Percentiles rank a stretch among this genome's conserved stretches.
Conservation (phyloP, 2,113 vertebrate genomes). For the Corydoras sp. region DNA sequence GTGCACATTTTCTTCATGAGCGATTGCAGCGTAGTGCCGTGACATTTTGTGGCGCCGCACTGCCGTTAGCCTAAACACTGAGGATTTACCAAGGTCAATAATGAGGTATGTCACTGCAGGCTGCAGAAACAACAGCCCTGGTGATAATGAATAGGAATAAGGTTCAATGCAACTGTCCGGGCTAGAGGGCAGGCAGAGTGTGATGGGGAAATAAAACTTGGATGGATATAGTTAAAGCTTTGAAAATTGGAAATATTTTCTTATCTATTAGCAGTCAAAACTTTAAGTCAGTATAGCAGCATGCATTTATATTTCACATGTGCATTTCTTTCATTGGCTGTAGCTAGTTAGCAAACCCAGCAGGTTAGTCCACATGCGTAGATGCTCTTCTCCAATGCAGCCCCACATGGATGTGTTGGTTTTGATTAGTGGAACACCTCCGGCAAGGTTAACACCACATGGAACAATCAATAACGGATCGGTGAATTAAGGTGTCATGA, state of each 20-base stretch:
- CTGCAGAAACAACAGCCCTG: constrained; percentile 37
- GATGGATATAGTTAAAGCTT: background rate
- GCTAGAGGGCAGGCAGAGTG: background rate
- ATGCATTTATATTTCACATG: background rate
- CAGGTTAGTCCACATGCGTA: constrained; percentile 11
- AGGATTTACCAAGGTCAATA: constrained; percentile 56
- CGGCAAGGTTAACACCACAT: constrained; percentile 59
- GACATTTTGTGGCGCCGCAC: constrained; percentile 54
- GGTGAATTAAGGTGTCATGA: constrained; percentile 65
- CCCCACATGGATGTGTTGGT: constrained; percentile 34
- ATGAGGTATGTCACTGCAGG: constrained; percentile 50
- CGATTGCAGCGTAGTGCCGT: constrained; percentile 44
- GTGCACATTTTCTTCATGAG: constrained; percentile 56
- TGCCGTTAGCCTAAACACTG: constrained; percentile 56
- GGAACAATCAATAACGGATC: constrained; percentile 66
- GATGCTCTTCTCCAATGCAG: constrained; percentile 21
- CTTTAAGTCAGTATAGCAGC: constrained; percentile 1
- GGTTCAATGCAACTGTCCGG: constrained; percentile 37
- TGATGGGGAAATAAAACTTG: background rate
- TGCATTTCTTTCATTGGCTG: background rate
- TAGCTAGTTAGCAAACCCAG: constrained; percentile 2
- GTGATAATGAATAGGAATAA: constrained; percentile 44
- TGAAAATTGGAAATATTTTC: constrained; percentile 1
- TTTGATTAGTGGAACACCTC: constrained; percentile 60
- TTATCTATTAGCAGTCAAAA: background rate